Percentiles rank a stretch among this genome's conserved stretches.
Evolutionary conservation across 2,113 vertebrate species (phyloP).

Genomic region (Notothenia coriiceps): DNA sequence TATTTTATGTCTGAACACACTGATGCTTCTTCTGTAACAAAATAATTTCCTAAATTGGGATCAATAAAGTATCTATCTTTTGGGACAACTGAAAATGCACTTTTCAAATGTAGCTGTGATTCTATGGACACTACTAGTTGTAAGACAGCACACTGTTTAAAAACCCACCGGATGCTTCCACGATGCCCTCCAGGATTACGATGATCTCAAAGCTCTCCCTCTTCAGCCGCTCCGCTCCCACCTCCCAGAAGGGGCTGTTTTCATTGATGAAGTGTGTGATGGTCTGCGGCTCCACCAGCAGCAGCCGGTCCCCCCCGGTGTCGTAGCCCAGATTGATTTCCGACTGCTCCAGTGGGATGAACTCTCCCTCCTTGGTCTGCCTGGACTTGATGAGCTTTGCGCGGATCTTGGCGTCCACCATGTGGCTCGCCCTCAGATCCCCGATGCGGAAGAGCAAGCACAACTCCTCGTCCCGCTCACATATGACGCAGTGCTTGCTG

Average conservation of each 20-base stretch:
- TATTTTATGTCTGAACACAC: too few species aligned
- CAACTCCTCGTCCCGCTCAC: slow-evolving; percentile 83
- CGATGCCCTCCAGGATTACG: slow-evolving; percentile 89
- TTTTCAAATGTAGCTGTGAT: background rate
- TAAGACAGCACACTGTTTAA: background rate
- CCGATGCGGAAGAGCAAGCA: slow-evolving; percentile 89
- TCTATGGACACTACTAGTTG: background rate
- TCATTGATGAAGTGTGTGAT: slow-evolving; percentile 86
- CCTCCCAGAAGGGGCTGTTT: slow-evolving; percentile 89
- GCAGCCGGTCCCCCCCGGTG: slow-evolving; percentile 86
- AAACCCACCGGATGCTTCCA: slow-evolving; percentile 86
- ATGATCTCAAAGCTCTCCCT: slow-evolving; percentile 87
- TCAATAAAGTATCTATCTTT: too few species aligned
- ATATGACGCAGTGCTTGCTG: slow-evolving; percentile 88
- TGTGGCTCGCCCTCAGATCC: slow-evolving; percentile 88
- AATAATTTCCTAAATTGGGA: too few species aligned
- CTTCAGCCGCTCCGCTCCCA: slow-evolving; percentile 78
- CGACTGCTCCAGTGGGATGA: slow-evolving; percentile 89
- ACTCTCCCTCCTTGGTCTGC: slow-evolving; percentile 88
- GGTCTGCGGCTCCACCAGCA: slow-evolving; percentile 89
- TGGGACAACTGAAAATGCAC: too few species aligned
- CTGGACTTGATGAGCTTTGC: slow-evolving; percentile 90
- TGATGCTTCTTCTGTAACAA: too few species aligned
- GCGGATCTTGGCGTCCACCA: slow-evolving; percentile 90
- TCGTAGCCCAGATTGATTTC: slow-evolving; percentile 90